Conservation (phyloP, 2,888 invertebrate species). For the Tipula vernalis region DNA sequence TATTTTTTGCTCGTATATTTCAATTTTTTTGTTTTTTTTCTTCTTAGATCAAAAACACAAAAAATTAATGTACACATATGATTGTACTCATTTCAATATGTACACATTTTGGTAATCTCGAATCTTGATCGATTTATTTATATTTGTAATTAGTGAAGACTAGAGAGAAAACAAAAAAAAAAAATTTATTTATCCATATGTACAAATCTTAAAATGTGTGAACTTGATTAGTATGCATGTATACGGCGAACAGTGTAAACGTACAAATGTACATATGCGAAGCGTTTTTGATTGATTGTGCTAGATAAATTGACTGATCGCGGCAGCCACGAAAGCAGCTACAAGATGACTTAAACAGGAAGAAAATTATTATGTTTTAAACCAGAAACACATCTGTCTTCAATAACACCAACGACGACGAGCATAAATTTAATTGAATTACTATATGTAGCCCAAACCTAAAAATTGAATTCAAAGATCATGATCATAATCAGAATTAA, state of each 20-base stretch:
- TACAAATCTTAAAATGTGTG: background rate
- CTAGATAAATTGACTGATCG: background rate
- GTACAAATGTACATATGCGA: background rate
- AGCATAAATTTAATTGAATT: background rate
- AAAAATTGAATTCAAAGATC: background rate
- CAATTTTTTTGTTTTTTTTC: background rate
- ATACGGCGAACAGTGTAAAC: background rate
- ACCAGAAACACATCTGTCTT: background rate
- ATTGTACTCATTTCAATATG: background rate
- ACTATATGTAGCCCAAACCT: background rate
- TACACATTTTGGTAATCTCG: background rate
- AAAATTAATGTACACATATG: background rate
- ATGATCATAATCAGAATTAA: background rate
- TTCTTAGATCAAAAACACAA: background rate
- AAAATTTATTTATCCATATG: background rate
- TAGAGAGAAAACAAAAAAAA: background rate
- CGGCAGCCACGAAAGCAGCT: background rate
- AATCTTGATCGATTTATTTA: background rate
- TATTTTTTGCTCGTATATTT: background rate
- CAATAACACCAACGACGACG: background rate
- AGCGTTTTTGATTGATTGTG: background rate
- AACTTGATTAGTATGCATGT: background rate
- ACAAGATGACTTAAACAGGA: background rate
- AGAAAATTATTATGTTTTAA: background rate
- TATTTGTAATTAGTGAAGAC: background rate